A percentile compares a stretch with the other conserved stretches of the same genome.
These are phyloP conservation scores for Muricea muricata DNA, from an alignment of 92 coral and sea anemone genomes.

Conservation along the genomic window DNA sequence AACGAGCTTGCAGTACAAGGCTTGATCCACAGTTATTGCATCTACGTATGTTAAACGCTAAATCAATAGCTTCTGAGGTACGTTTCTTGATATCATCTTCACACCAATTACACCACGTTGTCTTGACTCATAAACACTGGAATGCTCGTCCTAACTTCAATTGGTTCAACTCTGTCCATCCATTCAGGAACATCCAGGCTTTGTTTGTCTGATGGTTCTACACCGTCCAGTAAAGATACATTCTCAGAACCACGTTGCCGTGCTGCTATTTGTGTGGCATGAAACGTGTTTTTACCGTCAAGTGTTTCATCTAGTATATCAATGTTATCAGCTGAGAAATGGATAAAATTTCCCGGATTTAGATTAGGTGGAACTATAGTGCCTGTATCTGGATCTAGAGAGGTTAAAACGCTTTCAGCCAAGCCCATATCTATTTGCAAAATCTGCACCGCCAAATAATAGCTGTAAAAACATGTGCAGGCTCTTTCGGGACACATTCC, in stretches of 20 bases:
- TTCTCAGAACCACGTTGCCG: slow-evolving; percentile 57
- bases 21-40: slow-evolving; percentile 57
- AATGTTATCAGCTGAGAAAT: slow-evolving; percentile 69
- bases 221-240: slow-evolving; percentile 25
- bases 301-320: slow-evolving; percentile 59
- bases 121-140: slow-evolving; percentile 56
- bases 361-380: slow-evolving; percentile 60
- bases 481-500: slow-evolving; percentile 54
- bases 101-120: background rate
- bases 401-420: slow-evolving; percentile 42
- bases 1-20: slow-evolving; percentile 61
- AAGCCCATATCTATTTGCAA: slow-evolving; percentile 45
- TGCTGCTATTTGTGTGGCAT: slow-evolving; percentile 67
- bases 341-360: slow-evolving; percentile 10
- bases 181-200: slow-evolving; percentile 58
- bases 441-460: slow-evolving; percentile 4
- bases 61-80: background rate
- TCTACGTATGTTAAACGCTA: background rate
- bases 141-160: slow-evolving; percentile 12
- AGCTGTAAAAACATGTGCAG: slow-evolving; percentile 57
- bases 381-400: slow-evolving; percentile 44
- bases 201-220: slow-evolving; percentile 45
- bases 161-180: slow-evolving; percentile 46
- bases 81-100: background rate
- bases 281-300: slow-evolving; percentile 69